Conservation (phyloP, 2,113 vertebrate species). For the Hippopotamus amphibius region DNA sequence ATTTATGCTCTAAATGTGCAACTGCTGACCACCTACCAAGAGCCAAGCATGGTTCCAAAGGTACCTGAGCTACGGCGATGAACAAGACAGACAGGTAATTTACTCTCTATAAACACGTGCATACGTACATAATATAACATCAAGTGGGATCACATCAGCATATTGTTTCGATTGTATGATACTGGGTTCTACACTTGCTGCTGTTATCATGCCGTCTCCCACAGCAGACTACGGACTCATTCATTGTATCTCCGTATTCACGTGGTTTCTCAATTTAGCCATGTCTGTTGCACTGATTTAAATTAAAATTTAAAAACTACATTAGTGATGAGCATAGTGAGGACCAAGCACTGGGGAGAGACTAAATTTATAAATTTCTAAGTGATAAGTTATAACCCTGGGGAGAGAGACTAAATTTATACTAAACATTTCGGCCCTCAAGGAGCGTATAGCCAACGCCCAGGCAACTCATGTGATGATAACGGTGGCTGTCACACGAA, state of each 20-base stretch:
- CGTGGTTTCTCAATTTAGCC: background rate
- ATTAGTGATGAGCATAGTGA: background rate
- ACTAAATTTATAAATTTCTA: background rate
- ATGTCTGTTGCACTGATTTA: background rate
- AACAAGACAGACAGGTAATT: background rate
- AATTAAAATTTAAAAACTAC: background rate
- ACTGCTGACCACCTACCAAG: background rate
- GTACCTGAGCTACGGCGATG: background rate
- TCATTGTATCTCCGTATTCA: background rate
- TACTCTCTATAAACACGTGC: background rate
- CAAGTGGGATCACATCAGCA: no score
- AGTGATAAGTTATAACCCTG: no score
- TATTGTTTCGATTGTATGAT: background rate
- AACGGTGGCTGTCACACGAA: no score
- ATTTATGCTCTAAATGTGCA: background rate
- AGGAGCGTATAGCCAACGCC: background rate
- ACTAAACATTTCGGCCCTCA: background rate
- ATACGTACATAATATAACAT: fast-evolving
- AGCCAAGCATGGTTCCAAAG: background rate
- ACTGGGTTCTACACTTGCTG: background rate
- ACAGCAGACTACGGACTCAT: background rate
- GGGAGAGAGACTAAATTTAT: background rate
- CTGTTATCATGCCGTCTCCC: background rate
- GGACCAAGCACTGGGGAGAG: background rate
- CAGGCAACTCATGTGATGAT: background rate